phyloP scores from a whole-genome alignment of 1,140 invertebrate genomes.

The Diprion similis region DNA sequence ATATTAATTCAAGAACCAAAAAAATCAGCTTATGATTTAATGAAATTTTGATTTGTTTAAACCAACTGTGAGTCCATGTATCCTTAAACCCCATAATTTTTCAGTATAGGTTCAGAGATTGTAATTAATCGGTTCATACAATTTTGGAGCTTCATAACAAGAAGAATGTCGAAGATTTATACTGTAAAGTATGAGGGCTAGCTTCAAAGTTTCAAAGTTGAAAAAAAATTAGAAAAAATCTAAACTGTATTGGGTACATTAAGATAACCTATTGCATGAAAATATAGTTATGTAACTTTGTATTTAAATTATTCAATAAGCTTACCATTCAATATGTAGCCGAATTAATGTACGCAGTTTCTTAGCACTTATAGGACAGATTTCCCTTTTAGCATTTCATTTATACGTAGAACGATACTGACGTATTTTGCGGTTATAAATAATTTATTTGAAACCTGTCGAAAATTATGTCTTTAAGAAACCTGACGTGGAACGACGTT shows the following conservation, averaged over 20 bases:
- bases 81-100: no score
- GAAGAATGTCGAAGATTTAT: not conserved
- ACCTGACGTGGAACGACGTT: no score
- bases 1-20: not conserved
- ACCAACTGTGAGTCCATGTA: no score
- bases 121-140: no score
- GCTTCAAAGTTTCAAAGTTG: not conserved
- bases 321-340: constrained; percentile 31
- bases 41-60: no score
- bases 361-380: constrained; percentile 31
- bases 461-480: no score
- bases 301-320: constrained; percentile 12
- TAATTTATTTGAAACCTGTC: constrained; percentile 18
- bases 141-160: no score
- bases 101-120: no score
- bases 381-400: constrained; percentile 34
- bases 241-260: not conserved
- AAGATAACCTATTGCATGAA: no score
- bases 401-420: constrained; percentile 26
- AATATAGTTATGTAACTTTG: no score
- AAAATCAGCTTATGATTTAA: not conserved
- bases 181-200: constrained; percentile 29
- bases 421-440: constrained; percentile 26
- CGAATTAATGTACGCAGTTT: constrained; percentile 32
- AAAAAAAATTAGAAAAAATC: not conserved